Base-by-base conservation (phyloP, 2,113 vertebrate species). In the Toxotes jaculatrix region DNA sequence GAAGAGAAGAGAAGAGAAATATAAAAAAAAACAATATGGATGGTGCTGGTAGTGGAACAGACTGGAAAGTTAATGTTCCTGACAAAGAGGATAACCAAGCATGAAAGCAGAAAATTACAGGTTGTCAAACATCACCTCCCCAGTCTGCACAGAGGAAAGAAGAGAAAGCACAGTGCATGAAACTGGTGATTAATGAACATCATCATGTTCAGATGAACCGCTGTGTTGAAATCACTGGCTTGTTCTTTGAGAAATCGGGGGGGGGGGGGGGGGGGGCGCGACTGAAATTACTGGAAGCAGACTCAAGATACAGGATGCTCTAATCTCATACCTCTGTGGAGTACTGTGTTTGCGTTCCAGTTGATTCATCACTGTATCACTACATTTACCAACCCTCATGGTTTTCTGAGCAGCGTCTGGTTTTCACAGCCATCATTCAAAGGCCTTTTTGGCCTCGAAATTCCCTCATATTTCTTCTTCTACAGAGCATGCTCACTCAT, bases 71-170 rank as follows among this genome's bases (percentile, higher is more conserved):
- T 79, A 63, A 82, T 78, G 77, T 66, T 84, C 45, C 79, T 57
- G 60, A 82, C 43, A 66, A 57, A 83, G 68, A 49, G 4, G n/a
- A 60, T 64, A 77, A 70, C 43, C 74, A 74, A 79, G 76, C 67
- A 21, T 27, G 63, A 74, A 77, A 83, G 62, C 3, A 82, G 66
- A 68, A 85, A 84, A 91, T 82, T 1, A 75, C 65, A 62, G 57
- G 64, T 59, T 79, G 79, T 89, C 78, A 87, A 71, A 75, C 70
- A 79, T 71, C 19, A n/a, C 32, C 69, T 40, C 57, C 8, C 14
- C 21, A 21, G 38, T 75, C 49, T 55, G 40, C 21, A 42, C 36
- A 2, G 63, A 66, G 49, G n/a, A 49, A 60, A 42, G 55, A 55
- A 66, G 67, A 65, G 43, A 63, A 42, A 45, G 12, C 43, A 76